A percentile compares a stretch with the other conserved stretches of the same genome.
Conservation (phyloP, 2,888 invertebrate genomes). For the Synergus itoensis region DNA sequence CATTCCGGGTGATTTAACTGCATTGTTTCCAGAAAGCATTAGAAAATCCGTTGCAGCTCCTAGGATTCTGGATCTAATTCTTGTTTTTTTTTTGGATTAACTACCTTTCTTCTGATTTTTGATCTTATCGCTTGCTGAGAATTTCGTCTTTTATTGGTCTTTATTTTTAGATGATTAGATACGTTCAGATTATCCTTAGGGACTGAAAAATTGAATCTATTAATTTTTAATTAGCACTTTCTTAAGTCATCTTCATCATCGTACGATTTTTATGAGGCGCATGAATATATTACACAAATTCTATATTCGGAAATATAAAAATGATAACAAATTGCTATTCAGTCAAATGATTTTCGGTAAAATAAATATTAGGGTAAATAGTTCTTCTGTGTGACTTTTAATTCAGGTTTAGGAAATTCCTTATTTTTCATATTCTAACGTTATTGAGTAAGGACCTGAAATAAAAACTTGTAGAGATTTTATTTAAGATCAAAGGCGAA, state of each 20-base stretch:
- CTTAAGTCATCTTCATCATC: background rate
- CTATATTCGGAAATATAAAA: too few relatives aligned
- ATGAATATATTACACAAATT: too few relatives aligned
- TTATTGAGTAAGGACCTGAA: background rate
- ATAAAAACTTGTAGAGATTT: background rate
- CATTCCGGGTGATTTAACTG: slow-evolving; percentile 30
- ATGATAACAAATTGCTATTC: too few relatives aligned
- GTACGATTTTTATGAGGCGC: too few relatives aligned
- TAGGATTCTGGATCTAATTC: background rate
- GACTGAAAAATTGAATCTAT: background rate
- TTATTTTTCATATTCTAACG: too few relatives aligned
- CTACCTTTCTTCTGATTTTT: slow-evolving; percentile 25
- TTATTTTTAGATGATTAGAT: background rate
- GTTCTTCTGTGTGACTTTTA: too few relatives aligned
- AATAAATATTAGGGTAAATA: too few relatives aligned
- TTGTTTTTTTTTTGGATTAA: slow-evolving; percentile 2
- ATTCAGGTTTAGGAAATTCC: too few relatives aligned
- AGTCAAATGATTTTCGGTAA: too few relatives aligned
- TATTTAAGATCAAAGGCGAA: slow-evolving; percentile 22
- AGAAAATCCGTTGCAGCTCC: background rate
- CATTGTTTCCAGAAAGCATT: slow-evolving; percentile 14
- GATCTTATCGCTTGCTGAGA: slow-evolving; percentile 18
- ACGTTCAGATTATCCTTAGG: background rate
- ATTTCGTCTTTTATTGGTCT: background rate
- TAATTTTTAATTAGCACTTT: background rate